phyloP scores from a whole-genome alignment of 2,888 invertebrate genomes.

The Eupithecia subumbrata region DNA sequence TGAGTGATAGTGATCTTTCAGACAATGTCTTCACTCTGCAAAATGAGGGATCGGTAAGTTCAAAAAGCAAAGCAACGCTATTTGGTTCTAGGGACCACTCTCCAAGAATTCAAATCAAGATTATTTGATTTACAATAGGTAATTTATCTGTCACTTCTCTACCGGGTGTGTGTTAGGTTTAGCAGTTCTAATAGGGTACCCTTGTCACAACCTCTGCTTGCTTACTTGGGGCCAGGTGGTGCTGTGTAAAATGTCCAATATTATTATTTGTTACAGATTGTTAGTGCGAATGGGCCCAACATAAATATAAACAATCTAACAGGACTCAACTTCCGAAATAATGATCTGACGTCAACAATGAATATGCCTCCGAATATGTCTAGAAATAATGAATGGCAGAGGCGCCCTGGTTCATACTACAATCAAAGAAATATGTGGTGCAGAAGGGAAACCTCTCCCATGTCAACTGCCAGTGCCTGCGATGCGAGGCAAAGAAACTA shows the following conservation, averaged over 20 bases:
- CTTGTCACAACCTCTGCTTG: not conserved
- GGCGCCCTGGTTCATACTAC: slow-evolving; percentile 52
- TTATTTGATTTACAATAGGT: not conserved
- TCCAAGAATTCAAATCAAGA: not conserved
- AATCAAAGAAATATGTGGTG: slow-evolving; percentile 58
- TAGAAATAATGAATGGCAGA: slow-evolving; percentile 53
- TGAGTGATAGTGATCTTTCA: slow-evolving; percentile 54
- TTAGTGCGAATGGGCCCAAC: slow-evolving; percentile 62
- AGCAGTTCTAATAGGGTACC: not conserved
- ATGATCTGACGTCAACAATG: slow-evolving; percentile 57
- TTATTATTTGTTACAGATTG: slow-evolving; percentile 54
- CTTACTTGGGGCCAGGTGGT: not conserved
- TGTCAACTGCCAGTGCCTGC: slow-evolving; percentile 60
- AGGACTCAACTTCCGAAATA: slow-evolving; percentile 56
- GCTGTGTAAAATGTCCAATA: not conserved
- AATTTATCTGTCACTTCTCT: not conserved
- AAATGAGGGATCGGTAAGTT: slow-evolving; percentile 61
- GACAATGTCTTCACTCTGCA: slow-evolving; percentile 54
- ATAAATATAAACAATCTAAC: slow-evolving; percentile 54
- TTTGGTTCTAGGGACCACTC: not conserved
- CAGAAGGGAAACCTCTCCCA: slow-evolving; percentile 63
- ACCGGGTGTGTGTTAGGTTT: not conserved
- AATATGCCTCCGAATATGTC: slow-evolving; percentile 58
- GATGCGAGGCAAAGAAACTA: slow-evolving; percentile 54
- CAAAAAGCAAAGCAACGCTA: not conserved